These are phyloP conservation scores for Habrosyne pyritoides DNA, from an alignment of 2,888 invertebrate genomes.

Conservation along the genomic window DNA sequence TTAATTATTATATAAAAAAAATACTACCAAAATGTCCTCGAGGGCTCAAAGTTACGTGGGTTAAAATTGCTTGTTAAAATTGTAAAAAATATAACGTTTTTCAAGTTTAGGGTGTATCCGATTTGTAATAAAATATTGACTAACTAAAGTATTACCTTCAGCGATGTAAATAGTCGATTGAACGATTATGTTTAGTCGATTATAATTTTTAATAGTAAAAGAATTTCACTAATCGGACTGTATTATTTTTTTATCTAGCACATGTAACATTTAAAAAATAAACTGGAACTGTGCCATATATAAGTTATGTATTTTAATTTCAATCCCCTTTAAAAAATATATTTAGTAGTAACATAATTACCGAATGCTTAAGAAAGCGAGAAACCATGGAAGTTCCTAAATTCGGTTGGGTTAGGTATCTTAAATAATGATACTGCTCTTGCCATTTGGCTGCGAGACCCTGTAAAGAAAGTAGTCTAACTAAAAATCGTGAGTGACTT, in stretches of 20 bases:
- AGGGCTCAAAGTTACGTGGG: conserved; percentile 50
- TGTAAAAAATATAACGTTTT: conserved; percentile 70
- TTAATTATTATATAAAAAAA: conserved; percentile 18
- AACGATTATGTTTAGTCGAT: conserved; percentile 16
- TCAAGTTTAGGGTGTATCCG: conserved; percentile 61
- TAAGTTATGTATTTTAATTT: conserved; percentile 44
- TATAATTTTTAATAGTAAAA: conserved; percentile 52
- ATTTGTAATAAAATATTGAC: conserved; percentile 43
- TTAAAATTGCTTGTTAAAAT: conserved; percentile 74
- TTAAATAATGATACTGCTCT: no score
- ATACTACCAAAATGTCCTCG: conserved; percentile 54
- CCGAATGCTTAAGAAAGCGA: no score
- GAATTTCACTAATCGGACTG: conserved; percentile 79
- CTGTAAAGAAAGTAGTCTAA: no score
- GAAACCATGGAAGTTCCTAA: no score
- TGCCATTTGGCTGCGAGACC: no score
- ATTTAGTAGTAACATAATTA: neutral
- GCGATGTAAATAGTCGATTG: conserved; percentile 25
- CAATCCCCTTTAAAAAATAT: neutral
- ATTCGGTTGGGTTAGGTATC: no score
- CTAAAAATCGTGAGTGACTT: no score
- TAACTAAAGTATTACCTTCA: conserved; percentile 43
- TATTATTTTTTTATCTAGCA: conserved; percentile 83
- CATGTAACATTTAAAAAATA: conserved; percentile 80
- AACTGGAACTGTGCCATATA: conserved; percentile 83